Conservation (phyloP, 1,140 invertebrate species). For the Hyposmocoma kahamanoa region DNA sequence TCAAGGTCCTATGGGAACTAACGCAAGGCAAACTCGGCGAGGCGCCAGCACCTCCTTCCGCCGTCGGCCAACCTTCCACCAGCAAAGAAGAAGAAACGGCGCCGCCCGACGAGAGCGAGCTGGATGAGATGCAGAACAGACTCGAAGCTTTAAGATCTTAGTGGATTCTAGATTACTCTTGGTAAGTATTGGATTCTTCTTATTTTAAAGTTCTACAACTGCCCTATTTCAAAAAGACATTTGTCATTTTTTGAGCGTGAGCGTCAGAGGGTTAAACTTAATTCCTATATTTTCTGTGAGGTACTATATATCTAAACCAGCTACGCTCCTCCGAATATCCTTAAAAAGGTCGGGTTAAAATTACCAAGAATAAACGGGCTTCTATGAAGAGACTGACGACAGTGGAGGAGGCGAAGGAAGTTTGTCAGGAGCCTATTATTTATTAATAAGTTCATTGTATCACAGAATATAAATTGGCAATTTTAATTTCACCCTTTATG, state of each 20-base stretch:
- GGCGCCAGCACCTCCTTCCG: constrained; percentile 86
- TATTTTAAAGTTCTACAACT: neutral
- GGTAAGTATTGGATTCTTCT: neutral
- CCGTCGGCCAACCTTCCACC: constrained; percentile 76
- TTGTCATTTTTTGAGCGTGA: neutral
- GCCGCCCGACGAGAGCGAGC: constrained; percentile 79
- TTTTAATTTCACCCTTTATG: neutral
- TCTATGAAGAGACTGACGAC: neutral
- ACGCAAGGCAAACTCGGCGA: constrained; percentile 94
- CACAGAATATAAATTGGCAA: neutral
- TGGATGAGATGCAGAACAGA: constrained; percentile 90
- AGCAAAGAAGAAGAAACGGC: constrained; percentile 63
- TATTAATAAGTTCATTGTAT: neutral
- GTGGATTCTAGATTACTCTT: neutral
- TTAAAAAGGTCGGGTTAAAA: too few species aligned
- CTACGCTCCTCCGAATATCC: too few species aligned
- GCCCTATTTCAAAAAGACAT: neutral
- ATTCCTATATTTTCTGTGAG: neutral
- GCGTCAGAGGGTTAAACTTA: neutral
- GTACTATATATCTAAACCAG: too few species aligned
- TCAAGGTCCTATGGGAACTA: constrained; percentile 93
- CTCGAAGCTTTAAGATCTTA: constrained; percentile 89
- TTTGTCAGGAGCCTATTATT: neutral
- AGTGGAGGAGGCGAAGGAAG: neutral
- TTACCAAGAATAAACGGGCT: too few species aligned